phyloP scores from a whole-genome alignment of 2,888 invertebrate genomes.

The Drosophila borborema region DNA sequence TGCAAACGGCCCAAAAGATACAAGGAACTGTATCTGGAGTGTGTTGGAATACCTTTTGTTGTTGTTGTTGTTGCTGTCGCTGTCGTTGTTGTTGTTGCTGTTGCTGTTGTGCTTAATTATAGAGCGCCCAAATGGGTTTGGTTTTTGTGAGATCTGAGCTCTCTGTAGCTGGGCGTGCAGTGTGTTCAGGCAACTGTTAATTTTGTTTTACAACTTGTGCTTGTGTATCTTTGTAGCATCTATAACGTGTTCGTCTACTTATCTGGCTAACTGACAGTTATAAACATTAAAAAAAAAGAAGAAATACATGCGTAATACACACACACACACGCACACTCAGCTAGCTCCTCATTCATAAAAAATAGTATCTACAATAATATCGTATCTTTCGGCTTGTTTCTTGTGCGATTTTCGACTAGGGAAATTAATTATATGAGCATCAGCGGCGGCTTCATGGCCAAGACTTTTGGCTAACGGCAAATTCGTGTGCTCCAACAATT shows the following conservation, averaged over 20 bases:
- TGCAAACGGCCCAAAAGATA: slow-evolving; percentile 47
- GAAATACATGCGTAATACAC: slow-evolving; percentile 14
- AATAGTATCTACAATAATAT: slow-evolving; percentile 21
- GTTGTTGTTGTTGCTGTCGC: slow-evolving; percentile 18
- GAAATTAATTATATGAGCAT: slow-evolving; percentile 58
- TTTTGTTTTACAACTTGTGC: slow-evolving; percentile 73
- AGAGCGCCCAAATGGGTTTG: slow-evolving; percentile 51
- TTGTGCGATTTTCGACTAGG: slow-evolving; percentile 55
- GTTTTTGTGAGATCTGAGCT: slow-evolving; percentile 2
- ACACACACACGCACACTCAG: slow-evolving; percentile 26
- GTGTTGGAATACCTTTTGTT: slow-evolving; percentile 44
- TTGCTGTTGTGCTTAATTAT: slow-evolving; percentile 65
- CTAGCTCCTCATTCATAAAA: slow-evolving; percentile 68
- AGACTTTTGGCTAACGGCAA: slow-evolving; percentile 61
- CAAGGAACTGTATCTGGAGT: slow-evolving; percentile 25
- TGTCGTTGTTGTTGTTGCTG: slow-evolving; percentile 4
- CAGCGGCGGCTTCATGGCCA: slow-evolving; percentile 37
- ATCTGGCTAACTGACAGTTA: slow-evolving; percentile 67
- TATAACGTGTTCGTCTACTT: slow-evolving; percentile 62
- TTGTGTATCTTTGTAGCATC: slow-evolving; percentile 58
- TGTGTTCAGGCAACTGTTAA: slow-evolving; percentile 78
- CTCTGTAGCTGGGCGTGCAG: slow-evolving; percentile 41
- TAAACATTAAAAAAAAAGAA: slow-evolving; percentile 18
- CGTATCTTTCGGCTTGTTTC: slow-evolving; percentile 35
- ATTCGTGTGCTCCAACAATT: slow-evolving; percentile 61